Evolutionary conservation across 2,888 invertebrate species (phyloP), one percentile per base, ranked within the genome.

Genomic region (Coelinius sp.): DNA sequence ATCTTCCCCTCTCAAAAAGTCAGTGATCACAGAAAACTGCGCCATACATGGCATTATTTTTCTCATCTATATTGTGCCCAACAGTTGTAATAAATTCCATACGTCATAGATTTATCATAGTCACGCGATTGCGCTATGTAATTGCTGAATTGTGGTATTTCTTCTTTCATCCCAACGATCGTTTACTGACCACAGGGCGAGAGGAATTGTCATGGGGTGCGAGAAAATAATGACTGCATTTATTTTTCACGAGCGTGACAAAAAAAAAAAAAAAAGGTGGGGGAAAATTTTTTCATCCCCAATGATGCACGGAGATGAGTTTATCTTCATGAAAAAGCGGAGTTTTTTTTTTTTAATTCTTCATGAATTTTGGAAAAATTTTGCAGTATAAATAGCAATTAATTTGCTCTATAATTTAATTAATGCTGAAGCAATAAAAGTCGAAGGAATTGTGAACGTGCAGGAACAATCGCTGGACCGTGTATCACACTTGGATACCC

Each of bases 21-120:
- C 53, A 53, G 8, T 8, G 17, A 24, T 41, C 25, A n/a, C 2
- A 27, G n/a, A 27, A 41, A 53, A 53, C 27, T 53, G 25, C n/a
- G 41, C 41, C 27, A 27, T 53, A 53, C 24, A 53, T 53, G 27
- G 59, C 17, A 35, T 59, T 31, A 59, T 59, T 31, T 59, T 35
- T 59, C 59, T 59, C 59, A 59, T 59, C 59, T 35, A 35, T 59
- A 35, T 59, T 12, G 59, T 14, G 12, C 31, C 59, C n/a, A 31
- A 20, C 59, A 59, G 59, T 77, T 53, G 75, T 81, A 81, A 84
- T 84, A 83, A 83, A 84, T 83, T 80, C 79, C 75, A 72, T 76
- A 73, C 68, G 77, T 78, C 81, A 69, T 81, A 82, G 81, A 86
- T 85, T 85, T 84, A 85, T 85, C 85, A 84, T 81, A 83, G 84